These are phyloP conservation scores for Spialia ferax DNA, from an alignment of 2,888 invertebrate genomes.

Conservation along the genomic window DNA sequence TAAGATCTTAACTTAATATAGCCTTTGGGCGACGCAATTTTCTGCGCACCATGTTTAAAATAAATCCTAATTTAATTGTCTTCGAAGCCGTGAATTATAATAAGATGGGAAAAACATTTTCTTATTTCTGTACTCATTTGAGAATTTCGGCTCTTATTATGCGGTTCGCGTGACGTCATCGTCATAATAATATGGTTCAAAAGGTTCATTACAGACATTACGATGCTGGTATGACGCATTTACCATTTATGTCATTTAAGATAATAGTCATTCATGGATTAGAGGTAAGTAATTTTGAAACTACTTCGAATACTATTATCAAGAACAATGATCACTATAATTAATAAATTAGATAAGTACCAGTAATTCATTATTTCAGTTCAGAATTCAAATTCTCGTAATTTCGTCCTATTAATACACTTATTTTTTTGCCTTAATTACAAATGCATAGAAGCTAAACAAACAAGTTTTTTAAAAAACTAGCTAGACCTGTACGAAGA, in stretches of 20 bases:
- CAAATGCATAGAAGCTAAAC: not conserved
- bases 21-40: no score
- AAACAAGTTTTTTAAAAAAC: not conserved
- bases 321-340: no score
- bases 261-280: slow-evolving; percentile 1
- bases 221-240: slow-evolving; percentile 13
- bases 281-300: not conserved
- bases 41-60: not conserved
- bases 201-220: not conserved
- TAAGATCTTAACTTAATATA: no score
- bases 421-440: no score
- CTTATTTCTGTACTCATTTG: not conserved
- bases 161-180: not conserved
- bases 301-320: no score
- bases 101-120: not conserved
- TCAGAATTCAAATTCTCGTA: not conserved
- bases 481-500: no score
- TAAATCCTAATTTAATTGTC: not conserved
- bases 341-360: not conserved
- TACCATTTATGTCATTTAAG: not conserved
- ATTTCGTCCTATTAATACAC: no score
- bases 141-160: not conserved
- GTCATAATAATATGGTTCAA: not conserved
- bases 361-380: not conserved
- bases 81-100: not conserved